Percentiles rank a stretch among this genome's conserved stretches.
These are phyloP conservation scores for Dermolepida albohirtum DNA, from an alignment of 2,888 invertebrate genomes.

Conservation along the genomic window DNA sequence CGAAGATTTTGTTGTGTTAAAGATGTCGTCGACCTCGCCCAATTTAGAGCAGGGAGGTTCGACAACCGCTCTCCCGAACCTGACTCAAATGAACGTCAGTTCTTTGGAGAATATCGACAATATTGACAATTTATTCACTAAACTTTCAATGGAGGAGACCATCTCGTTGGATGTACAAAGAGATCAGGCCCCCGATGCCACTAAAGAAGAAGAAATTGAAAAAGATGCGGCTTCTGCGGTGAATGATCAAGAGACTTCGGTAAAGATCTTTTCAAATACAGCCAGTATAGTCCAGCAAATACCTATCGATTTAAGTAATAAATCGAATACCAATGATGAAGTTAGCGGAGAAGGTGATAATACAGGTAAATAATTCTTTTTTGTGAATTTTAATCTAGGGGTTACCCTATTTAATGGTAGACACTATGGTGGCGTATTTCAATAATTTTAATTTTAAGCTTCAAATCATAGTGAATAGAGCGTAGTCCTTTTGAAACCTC, in stretches of 20 bases:
- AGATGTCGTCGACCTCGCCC: constrained; percentile 1
- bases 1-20: constrained; percentile 46
- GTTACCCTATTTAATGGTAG: too few relatives aligned
- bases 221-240: too few relatives aligned
- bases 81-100: constrained; percentile 6
- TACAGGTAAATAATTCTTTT: background rate
- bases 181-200: too few relatives aligned
- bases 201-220: too few relatives aligned
- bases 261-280: background rate
- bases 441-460: too few relatives aligned
- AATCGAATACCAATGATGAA: constrained; percentile 3
- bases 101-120: constrained; percentile 4
- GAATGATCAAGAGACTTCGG: too few relatives aligned
- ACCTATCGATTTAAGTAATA: constrained; percentile 28
- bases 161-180: too few relatives aligned
- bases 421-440: too few relatives aligned
- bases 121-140: background rate
- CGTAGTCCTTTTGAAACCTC: too few relatives aligned
- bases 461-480: too few relatives aligned
- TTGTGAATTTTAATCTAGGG: background rate
- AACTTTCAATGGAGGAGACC: too few relatives aligned
- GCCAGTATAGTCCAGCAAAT: constrained; percentile 10
- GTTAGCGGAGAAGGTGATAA: background rate
- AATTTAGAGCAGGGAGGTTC: background rate
- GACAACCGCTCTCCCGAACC: background rate